These are phyloP conservation scores for Halisarca cf. caerulea DNA, from an alignment of 37 sponge, comb jelly and placozoan genomes.

Conservation along the genomic window DNA sequence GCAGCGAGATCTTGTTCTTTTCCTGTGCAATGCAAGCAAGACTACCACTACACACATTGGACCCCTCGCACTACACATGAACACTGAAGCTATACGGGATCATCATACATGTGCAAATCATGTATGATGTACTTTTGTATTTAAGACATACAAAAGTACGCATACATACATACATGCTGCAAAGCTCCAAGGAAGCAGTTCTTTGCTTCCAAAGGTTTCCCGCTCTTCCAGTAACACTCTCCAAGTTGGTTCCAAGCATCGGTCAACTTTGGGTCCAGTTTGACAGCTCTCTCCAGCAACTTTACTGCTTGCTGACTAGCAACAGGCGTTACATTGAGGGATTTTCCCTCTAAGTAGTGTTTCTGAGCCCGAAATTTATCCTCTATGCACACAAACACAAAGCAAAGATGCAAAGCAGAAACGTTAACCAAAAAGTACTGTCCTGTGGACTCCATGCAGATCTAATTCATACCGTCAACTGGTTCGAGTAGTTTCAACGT, in stretches of 20 bases:
- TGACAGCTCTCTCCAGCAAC: conserved; percentile 63
- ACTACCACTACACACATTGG: too few relatives aligned
- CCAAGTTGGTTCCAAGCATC: conserved; percentile 82
- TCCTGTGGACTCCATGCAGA: background rate
- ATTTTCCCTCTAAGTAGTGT: conserved; percentile 48
- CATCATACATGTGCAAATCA: too few relatives aligned
- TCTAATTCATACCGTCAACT: conserved; percentile 43
- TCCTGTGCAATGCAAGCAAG: too few relatives aligned
- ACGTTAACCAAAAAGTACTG: background rate
- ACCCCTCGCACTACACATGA: too few relatives aligned
- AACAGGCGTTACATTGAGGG: conserved; percentile 66
- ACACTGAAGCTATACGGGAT: too few relatives aligned
- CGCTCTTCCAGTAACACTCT: conserved; percentile 85
- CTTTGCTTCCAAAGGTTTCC: conserved; percentile 63
- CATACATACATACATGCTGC: conserved; percentile 43
- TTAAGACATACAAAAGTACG: too few relatives aligned
- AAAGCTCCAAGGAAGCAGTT: conserved; percentile 82
- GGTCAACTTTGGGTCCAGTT: conserved; percentile 62
- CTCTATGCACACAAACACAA: background rate
- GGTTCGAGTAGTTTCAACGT: conserved; percentile 36
- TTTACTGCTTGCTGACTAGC: conserved; percentile 59
- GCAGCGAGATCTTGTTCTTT: conserved; percentile 61
- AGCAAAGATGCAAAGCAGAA: background rate
- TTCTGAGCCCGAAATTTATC: conserved; percentile 23
- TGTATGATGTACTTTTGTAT: too few relatives aligned